Base-by-base conservation (phyloP, 1,140 invertebrate species). In the Panagrolaimus sp. region DNA sequence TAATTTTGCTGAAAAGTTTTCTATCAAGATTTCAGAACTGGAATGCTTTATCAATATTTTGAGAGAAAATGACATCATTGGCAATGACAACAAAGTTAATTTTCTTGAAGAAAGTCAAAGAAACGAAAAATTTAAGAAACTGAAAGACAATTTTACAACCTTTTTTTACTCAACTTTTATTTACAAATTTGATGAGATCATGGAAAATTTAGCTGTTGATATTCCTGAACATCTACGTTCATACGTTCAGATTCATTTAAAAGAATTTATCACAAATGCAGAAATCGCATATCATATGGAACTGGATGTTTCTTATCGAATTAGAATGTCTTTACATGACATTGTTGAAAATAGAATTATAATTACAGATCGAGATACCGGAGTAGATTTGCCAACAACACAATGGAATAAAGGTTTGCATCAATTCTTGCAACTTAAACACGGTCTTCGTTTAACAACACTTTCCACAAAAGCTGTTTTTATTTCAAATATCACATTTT, bases 351-450 rank as follows among this genome's bases (percentile, higher is more conserved):
- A 12, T 21, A 58, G 17, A 12, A 43, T 71, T 28, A 79, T 70
- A 4, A 80, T 85, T 17, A 62, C 84, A 0, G 83, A 84, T 67
- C 71, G 69, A n/a, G 83, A 84, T 65, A 85, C 84, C 9, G 85
- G 85, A 21, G 81, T 81, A n/a, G 83, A 83, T 58, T 70, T 82
- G 67, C 44, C 70, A 1, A 84, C 77, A 62, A 80, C 80, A 14
- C 82, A 84, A 66, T 85, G 83, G 84, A 78, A 77, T 44, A 78
- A 84, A 46, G 85, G 74, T 2, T 66, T 85, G 0, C 84, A 85
- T 66, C 84, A 85, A 65, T 84, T 85, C 66, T 68, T 85, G 1
- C 84, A 85, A 67, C 71, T 85, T 1, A 85, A 85, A 68, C 83
- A 85, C 63, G 83, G 81, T 21, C 77, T 82, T 21, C 79, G 79